phyloP scores from a whole-genome alignment of 2,797 vertebrate genomes.

The Pseudomugil tenellus region DNA sequence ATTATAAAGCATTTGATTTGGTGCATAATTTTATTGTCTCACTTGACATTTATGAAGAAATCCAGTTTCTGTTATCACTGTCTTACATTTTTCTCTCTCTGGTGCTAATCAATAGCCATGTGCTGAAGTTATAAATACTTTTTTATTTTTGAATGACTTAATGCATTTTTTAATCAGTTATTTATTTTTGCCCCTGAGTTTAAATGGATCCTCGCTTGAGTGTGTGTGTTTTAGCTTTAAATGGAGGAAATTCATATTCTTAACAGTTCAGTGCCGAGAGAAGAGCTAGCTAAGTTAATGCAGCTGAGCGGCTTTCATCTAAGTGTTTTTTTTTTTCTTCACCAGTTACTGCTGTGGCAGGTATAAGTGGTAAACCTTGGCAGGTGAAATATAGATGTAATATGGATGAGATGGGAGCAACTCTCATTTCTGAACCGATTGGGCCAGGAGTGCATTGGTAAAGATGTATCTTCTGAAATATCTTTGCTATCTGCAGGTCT shows the following conservation, averaged over 20 bases:
- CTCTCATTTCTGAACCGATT: neutral
- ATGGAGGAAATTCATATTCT: constrained; percentile 64
- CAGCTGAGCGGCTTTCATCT: constrained; percentile 64
- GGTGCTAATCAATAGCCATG: constrained; percentile 38
- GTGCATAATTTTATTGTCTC: constrained; percentile 19
- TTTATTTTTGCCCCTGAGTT: constrained; percentile 63
- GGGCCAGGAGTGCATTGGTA: neutral
- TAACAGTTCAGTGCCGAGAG: constrained; percentile 60
- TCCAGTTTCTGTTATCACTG: constrained; percentile 2
- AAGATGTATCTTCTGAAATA: neutral
- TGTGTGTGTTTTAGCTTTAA: constrained; percentile 25
- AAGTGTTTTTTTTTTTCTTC: constrained; percentile 44
- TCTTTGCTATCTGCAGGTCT: neutral
- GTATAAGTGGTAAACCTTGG: constrained; percentile 8
- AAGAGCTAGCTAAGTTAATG: constrained; percentile 70
- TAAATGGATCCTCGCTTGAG: constrained; percentile 47
- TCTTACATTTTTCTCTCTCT: constrained; percentile 33
- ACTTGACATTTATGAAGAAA: constrained; percentile 28
- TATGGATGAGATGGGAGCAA: neutral
- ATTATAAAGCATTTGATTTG: neutral
- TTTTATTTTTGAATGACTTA: constrained; percentile 44
- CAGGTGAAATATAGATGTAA: neutral
- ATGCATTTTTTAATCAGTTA: constrained; percentile 47
- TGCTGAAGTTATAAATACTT: constrained; percentile 30
- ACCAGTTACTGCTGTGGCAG: constrained; percentile 51